phyloP scores from a whole-genome alignment of 2,888 invertebrate species.

The Microplitis manilae region DNA sequence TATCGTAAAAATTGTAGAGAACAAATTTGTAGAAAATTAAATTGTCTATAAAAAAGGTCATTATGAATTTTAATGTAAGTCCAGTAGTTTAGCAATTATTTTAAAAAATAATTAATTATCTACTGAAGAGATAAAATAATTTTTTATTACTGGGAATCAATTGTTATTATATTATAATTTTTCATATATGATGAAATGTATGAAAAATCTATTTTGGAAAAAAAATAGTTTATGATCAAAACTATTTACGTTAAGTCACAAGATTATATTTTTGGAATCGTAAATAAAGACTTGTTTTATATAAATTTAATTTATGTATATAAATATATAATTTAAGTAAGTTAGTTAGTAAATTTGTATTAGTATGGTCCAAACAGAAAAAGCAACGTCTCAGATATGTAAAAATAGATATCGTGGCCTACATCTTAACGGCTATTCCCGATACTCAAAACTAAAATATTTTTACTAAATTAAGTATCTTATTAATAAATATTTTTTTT shows the following conservation, averaged over 20 bases:
- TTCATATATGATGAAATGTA: too few species aligned
- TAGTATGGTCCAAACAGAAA: neutral
- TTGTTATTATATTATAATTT: too few species aligned
- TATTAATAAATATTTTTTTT: too few species aligned
- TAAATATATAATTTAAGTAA: neutral
- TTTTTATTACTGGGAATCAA: too few species aligned
- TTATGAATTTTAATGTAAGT: too few species aligned
- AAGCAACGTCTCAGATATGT: constrained; percentile 17
- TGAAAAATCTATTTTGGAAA: neutral
- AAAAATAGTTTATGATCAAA: neutral
- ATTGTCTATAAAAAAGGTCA: too few species aligned
- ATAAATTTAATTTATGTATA: neutral
- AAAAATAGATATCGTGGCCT: constrained; percentile 60
- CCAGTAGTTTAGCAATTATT: too few species aligned
- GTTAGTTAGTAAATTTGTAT: neutral
- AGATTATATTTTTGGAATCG: neutral
- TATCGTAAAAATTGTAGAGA: too few species aligned
- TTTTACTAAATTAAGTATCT: neutral
- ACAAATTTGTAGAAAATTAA: too few species aligned
- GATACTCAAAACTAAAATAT: constrained; percentile 34
- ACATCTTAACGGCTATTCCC: constrained; percentile 49
- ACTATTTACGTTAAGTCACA: neutral
- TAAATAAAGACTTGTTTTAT: neutral
- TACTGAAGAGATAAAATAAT: too few species aligned
- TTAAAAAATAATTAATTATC: too few species aligned